Conservation (phyloP, 2,797 vertebrate species). For the Octomys mimax region DNA sequence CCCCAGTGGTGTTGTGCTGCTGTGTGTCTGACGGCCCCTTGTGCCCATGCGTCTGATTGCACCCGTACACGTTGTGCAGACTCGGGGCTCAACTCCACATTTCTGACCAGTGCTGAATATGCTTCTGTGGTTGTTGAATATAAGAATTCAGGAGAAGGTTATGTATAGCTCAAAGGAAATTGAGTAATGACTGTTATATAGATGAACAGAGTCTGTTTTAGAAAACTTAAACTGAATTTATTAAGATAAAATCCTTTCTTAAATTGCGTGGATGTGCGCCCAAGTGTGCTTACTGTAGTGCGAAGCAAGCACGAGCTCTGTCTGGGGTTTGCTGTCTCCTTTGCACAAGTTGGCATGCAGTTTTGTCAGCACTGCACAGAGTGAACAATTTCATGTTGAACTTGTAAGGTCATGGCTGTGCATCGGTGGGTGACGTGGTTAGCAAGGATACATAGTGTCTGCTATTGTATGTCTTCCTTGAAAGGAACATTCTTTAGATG, state of each 20-base stretch:
- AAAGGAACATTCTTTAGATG: background rate
- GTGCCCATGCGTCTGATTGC: conserved; percentile 60
- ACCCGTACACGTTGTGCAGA: conserved; percentile 74
- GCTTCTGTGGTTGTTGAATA: conserved; percentile 53
- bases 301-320: conserved; percentile 52
- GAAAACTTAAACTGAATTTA: conserved; percentile 42
- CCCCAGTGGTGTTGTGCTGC: conserved; percentile 19
- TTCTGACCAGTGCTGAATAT: conserved; percentile 68
- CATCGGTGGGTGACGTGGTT: background rate
- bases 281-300: background rate
- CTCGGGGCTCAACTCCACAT: conserved; percentile 62
- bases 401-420: conserved; percentile 53
- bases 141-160: background rate
- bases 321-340: background rate
- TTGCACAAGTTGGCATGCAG: background rate
- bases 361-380: conserved; percentile 65
- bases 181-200: conserved; percentile 50
- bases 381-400: conserved; percentile 50
- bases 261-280: background rate
- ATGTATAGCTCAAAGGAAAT: conserved; percentile 51
- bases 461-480: background rate
- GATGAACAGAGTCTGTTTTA: conserved; percentile 42
- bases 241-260: conserved; percentile 26
- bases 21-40: conserved; percentile 38
- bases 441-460: background rate